phyloP scores from a whole-genome alignment of 2,113 vertebrate species.

The Copsychus sechellarum region DNA sequence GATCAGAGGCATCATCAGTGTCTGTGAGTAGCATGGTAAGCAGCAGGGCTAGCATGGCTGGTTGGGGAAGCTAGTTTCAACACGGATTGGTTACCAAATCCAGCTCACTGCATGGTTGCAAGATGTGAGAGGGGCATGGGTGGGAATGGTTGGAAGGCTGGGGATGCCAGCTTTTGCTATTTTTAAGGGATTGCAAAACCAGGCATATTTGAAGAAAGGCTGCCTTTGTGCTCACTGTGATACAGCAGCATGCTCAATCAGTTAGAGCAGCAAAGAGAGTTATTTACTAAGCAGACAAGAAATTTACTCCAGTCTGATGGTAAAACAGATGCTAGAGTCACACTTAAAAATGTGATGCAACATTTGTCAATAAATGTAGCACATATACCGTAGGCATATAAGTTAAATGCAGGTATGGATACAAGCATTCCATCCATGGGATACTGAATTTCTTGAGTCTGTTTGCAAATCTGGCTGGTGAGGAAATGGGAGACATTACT shows the following conservation, averaged over 20 bases:
- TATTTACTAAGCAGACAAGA: not conserved
- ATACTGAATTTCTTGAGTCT: not conserved
- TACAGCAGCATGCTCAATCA: constrained; percentile 18
- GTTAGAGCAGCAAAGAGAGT: constrained; percentile 14
- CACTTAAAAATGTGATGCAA: not conserved
- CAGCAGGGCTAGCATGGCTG: not conserved
- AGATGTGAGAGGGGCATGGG: not conserved
- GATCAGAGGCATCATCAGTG: not conserved
- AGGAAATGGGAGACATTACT: not conserved
- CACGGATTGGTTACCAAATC: not conserved
- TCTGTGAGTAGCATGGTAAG: not conserved
- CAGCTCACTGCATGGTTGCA: not conserved
- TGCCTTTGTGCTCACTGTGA: not conserved
- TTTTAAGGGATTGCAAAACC: not conserved
- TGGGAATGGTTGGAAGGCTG: not conserved
- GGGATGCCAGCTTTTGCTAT: not conserved
- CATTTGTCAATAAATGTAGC: not conserved
- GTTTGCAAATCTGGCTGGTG: not conserved
- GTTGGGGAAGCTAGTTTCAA: not conserved
- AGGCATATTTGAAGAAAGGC: not conserved
- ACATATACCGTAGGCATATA: not conserved
- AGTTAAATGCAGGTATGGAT: not conserved
- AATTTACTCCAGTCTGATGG: not conserved
- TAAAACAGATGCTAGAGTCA: not conserved
- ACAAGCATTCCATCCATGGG: not conserved